Percentiles rank a stretch among this genome's conserved stretches.
Conservation (phyloP, 2,888 invertebrate species). For the Trilocha varians region DNA sequence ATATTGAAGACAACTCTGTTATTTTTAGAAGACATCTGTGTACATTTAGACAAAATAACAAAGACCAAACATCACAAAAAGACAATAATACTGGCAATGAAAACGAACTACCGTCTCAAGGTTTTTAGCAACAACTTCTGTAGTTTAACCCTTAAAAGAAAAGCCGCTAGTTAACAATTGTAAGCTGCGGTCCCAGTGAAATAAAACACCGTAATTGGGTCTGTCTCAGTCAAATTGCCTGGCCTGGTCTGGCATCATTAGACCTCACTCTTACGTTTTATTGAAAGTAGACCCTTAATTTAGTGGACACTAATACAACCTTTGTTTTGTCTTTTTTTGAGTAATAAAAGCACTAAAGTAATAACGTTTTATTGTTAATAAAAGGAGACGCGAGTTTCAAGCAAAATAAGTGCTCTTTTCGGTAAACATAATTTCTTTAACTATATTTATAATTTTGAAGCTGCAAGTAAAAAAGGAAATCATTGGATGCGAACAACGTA, state of each 20-base stretch:
- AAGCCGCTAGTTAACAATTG: constrained; percentile 13
- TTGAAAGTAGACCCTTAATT: constrained; percentile 24
- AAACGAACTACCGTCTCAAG: neutral
- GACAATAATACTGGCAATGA: too few species aligned
- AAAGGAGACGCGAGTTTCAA: too few species aligned
- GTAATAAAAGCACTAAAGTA: neutral
- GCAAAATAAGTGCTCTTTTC: too few species aligned
- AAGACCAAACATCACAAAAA: neutral
- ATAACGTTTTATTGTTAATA: too few species aligned
- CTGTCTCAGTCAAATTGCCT: constrained; percentile 35
- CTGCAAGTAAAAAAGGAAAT: too few species aligned
- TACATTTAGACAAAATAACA: too few species aligned
- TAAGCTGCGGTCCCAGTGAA: constrained; percentile 22
- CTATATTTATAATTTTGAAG: too few species aligned
- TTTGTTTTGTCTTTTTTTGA: constrained; percentile 12
- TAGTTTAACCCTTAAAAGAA: constrained; percentile 13
- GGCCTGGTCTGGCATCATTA: constrained; percentile 28
- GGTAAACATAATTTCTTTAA: too few species aligned
- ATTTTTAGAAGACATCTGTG: too few species aligned
- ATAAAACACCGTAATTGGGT: constrained; percentile 39
- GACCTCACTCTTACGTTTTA: constrained; percentile 29
- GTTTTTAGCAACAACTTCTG: too few species aligned
- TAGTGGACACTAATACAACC: constrained; percentile 17
- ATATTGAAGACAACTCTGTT: too few species aligned
- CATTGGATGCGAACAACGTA: too few species aligned